Conservation (phyloP, 2,797 vertebrate genomes). For the Cirrhinus mrigala region DNA sequence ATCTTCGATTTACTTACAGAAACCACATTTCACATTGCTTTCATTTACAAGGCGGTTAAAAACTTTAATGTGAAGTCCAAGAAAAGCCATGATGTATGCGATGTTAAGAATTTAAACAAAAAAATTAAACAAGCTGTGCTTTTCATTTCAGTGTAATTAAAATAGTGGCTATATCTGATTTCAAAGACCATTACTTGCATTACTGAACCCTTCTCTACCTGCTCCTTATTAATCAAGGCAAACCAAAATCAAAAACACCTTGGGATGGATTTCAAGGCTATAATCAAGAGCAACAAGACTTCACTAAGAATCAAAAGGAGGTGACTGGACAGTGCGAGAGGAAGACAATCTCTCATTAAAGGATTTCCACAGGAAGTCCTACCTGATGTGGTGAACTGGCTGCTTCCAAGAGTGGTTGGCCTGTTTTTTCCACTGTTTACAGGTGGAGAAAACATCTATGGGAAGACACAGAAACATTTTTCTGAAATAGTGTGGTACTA, state of each 20-base stretch:
- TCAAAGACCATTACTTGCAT: constrained; percentile 61
- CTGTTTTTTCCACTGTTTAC: constrained; percentile 96
- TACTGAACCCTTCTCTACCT: constrained; percentile 54
- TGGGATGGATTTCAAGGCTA: constrained; percentile 45
- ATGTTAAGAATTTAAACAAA: background rate
- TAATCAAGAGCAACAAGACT: constrained; percentile 49
- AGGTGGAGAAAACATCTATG: constrained; percentile 99
- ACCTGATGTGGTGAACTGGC: constrained; percentile 97
- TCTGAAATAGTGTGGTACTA: constrained; percentile 37
- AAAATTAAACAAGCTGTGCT: background rate
- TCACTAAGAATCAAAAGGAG: constrained; percentile 16
- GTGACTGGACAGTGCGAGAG: constrained; percentile 16
- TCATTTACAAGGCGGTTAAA: background rate
- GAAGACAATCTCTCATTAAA: constrained; percentile 48
- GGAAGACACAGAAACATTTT: constrained; percentile 64
- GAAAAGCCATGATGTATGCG: background rate
- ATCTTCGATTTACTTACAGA: background rate
- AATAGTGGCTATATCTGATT: constrained; percentile 65
- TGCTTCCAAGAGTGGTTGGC: constrained; percentile 96
- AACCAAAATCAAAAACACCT: constrained; percentile 56
- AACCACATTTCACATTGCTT: background rate
- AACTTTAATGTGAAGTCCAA: background rate
- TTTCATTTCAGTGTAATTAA: constrained; percentile 63
- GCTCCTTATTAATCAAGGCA: constrained; percentile 63
- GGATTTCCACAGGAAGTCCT: constrained; percentile 72